Conservation (phyloP, 2,888 invertebrate genomes). For the Parnassius orleans region DNA sequence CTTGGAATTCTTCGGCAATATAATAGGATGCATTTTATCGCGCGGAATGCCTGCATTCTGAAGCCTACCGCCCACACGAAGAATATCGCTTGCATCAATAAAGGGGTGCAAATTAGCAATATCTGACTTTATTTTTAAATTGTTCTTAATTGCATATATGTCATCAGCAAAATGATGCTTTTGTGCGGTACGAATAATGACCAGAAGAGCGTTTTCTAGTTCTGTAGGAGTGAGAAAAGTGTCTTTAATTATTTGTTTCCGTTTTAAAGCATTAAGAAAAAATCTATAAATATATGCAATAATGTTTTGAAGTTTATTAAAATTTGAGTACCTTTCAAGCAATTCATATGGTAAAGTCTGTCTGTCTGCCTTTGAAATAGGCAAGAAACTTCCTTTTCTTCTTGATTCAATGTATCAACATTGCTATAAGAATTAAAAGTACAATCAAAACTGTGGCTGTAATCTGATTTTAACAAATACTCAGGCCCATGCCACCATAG, state of each 20-base stretch:
- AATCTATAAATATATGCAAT: neutral
- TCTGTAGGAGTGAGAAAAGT: neutral
- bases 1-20: neutral
- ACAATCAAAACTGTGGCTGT: too few relatives aligned
- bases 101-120: neutral
- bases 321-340: neutral
- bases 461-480: too few relatives aligned
- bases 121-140: too few relatives aligned
- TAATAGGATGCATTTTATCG: conserved; percentile 7
- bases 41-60: conserved; percentile 1
- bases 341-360: too few relatives aligned
- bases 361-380: too few relatives aligned
- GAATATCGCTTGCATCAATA: neutral
- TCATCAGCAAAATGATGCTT: neutral
- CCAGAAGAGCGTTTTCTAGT: neutral
- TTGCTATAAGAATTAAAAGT: too few relatives aligned
- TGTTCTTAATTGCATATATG: too few relatives aligned
- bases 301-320: neutral
- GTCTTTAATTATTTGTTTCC: neutral
- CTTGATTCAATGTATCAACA: too few relatives aligned
- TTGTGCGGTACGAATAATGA: neutral
- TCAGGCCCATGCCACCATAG: too few relatives aligned
- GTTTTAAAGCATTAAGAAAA: neutral
- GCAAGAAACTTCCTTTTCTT: too few relatives aligned
- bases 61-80: neutral